These are phyloP conservation scores for Hemibagrus wyckioides DNA, from an alignment of 2,113 vertebrate genomes.

Conservation along the genomic window DNA sequence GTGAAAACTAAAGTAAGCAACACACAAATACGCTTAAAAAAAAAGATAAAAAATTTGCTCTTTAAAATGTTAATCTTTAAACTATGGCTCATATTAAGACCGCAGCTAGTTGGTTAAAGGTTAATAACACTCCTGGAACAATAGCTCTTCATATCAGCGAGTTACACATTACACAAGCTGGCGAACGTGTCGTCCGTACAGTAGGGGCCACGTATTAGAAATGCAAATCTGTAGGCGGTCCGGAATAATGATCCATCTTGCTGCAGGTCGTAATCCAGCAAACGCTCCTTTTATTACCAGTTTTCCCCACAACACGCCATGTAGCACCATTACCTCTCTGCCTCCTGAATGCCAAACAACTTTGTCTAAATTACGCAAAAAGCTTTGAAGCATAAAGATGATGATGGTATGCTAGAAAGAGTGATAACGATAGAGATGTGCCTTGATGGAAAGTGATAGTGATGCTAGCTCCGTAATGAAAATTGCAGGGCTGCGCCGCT, in stretches of 20 bases:
- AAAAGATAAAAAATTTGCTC: not conserved
- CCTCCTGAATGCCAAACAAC: not conserved
- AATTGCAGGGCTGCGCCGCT: not conserved
- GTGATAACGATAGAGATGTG: not conserved
- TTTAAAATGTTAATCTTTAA: not conserved
- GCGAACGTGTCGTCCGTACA: not conserved
- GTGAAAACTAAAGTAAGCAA: not conserved
- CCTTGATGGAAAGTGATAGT: not conserved
- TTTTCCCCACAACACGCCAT: not conserved
- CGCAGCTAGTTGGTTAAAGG: conserved; percentile 1
- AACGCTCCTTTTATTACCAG: not conserved
- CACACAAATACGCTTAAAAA: not conserved
- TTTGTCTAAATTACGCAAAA: not conserved
- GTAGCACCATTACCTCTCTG: not conserved
- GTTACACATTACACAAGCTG: conserved; percentile 36
- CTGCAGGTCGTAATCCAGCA: conserved; percentile 19
- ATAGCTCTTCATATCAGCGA: not conserved
- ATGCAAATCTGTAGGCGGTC: not conserved
- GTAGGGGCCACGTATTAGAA: too few species aligned
- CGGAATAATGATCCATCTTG: not conserved
- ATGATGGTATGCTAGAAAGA: not conserved
- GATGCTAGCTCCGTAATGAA: conserved; percentile 19
- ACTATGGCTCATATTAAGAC: not conserved
- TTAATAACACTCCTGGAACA: conserved; percentile 31
- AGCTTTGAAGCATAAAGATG: conserved; percentile 8